These are phyloP conservation scores for Siderastrea siderea DNA, from an alignment of 92 coral and sea anemone genomes.

Conservation along the genomic window DNA sequence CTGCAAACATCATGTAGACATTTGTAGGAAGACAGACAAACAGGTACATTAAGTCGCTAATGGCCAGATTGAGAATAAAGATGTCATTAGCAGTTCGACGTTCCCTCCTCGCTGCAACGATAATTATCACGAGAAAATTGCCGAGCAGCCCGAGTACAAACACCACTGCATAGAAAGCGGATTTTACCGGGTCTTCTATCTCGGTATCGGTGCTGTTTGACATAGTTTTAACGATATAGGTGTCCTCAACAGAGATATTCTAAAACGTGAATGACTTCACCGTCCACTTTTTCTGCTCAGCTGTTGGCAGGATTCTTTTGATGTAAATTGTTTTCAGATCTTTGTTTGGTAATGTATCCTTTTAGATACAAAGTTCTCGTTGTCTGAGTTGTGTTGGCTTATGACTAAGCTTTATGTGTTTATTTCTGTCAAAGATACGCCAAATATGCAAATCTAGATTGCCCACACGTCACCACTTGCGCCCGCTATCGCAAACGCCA, in stretches of 20 bases:
- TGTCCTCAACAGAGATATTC: background rate
- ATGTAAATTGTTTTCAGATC: background rate
- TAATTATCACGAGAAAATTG: slow-evolving; percentile 83
- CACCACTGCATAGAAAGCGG: slow-evolving; percentile 81
- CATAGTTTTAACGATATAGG: background rate
- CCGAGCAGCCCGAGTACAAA: slow-evolving; percentile 90
- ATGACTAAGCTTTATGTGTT: background rate
- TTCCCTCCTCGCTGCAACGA: slow-evolving; percentile 87
- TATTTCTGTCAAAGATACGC: slow-evolving; percentile 12
- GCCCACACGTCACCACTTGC: slow-evolving; percentile 1
- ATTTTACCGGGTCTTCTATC: slow-evolving; percentile 75
- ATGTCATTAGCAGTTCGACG: slow-evolving; percentile 92
- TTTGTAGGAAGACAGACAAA: slow-evolving; percentile 90
- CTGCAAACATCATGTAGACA: slow-evolving; percentile 72
- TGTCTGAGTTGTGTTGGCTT: background rate
- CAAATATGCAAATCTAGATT: slow-evolving; percentile 15
- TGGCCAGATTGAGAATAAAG: slow-evolving; percentile 93
- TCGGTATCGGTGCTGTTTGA: slow-evolving; percentile 31
- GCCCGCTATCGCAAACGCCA: background rate
- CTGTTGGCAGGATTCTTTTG: background rate
- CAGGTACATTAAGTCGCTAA: slow-evolving; percentile 88
- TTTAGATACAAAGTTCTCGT: background rate
- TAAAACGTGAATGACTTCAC: background rate
- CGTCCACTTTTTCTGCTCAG: background rate
- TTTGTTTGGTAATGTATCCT: background rate